phyloP scores from a whole-genome alignment of 2,888 invertebrate species.

The Eudemis profundana region DNA sequence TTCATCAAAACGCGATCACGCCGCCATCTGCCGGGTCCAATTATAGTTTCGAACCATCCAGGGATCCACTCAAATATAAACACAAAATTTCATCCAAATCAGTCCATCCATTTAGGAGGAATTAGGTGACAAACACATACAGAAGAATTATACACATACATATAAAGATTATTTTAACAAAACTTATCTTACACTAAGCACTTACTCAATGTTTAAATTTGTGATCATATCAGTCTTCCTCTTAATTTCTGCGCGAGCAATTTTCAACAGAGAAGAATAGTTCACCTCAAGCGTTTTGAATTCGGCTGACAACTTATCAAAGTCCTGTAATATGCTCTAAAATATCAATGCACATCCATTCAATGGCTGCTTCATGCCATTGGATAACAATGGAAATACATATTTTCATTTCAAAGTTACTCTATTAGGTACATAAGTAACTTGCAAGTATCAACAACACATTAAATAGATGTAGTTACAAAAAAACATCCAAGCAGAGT shows the following conservation, averaged over 20 bases:
- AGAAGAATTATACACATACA: slow-evolving; percentile 49
- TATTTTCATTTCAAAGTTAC: background rate
- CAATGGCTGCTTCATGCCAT: slow-evolving; percentile 46
- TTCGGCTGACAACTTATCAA: slow-evolving; percentile 67
- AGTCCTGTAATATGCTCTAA: slow-evolving; percentile 80
- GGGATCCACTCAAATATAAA: too few relatives aligned
- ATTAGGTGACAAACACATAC: too few relatives aligned
- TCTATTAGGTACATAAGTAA: background rate
- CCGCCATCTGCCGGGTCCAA: too few relatives aligned
- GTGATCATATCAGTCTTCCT: slow-evolving; percentile 72
- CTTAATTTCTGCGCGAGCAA: slow-evolving; percentile 73
- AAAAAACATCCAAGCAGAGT: background rate
- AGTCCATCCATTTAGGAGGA: too few relatives aligned
- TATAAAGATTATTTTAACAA: background rate
- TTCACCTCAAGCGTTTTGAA: slow-evolving; percentile 69
- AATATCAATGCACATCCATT: slow-evolving; percentile 77
- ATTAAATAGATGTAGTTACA: background rate
- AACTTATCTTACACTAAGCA: background rate
- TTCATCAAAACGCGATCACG: too few relatives aligned
- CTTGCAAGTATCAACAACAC: background rate
- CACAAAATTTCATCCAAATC: too few relatives aligned
- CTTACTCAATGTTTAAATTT: slow-evolving; percentile 74
- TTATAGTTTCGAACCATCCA: too few relatives aligned
- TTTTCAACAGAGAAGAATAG: slow-evolving; percentile 75
- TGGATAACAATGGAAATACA: slow-evolving; percentile 20